These are phyloP conservation scores for Maniola hyperantus DNA, from an alignment of 2,888 invertebrate genomes.

Conservation along the genomic window DNA sequence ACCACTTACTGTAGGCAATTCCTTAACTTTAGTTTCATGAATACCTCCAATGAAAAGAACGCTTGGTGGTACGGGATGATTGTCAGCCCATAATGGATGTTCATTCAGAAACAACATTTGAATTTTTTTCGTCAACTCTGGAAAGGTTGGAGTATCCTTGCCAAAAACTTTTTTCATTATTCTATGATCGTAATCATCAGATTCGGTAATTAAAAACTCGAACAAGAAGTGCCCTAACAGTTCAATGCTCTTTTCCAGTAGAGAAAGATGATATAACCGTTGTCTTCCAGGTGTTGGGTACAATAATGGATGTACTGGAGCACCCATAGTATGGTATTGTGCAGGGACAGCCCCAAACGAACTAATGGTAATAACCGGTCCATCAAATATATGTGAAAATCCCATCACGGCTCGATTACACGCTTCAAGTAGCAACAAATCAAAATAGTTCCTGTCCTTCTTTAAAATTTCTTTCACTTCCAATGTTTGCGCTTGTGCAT, in stretches of 20 bases:
- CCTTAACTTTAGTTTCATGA: constrained; percentile 46
- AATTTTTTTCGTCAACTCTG: constrained; percentile 44
- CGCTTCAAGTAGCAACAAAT: constrained; percentile 43
- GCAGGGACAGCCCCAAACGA: constrained; percentile 35
- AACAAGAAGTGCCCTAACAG: constrained; percentile 25
- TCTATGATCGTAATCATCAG: constrained; percentile 38
- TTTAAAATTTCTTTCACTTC: constrained; percentile 45
- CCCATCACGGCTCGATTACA: constrained; percentile 36
- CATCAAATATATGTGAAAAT: constrained; percentile 40
- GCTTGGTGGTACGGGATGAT: constrained; percentile 50
- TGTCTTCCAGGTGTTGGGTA: constrained; percentile 39
- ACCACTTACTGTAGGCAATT: constrained; percentile 46
- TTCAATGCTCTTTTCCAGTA: constrained; percentile 46
- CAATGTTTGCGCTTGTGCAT: constrained; percentile 42
- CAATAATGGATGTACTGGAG: constrained; percentile 39
- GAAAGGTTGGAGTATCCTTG: constrained; percentile 35
- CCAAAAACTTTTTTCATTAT: constrained; percentile 44
- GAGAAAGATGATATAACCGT: constrained; percentile 44
- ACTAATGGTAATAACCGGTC: constrained; percentile 43
- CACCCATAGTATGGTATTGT: constrained; percentile 38
- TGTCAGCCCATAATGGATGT: constrained; percentile 53
- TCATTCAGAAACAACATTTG: constrained; percentile 52
- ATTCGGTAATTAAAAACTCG: constrained; percentile 12
- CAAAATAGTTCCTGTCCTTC: constrained; percentile 41
- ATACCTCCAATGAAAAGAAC: constrained; percentile 55